Base-by-base conservation (phyloP, 2,113 vertebrate genomes). In the Pagrus major region DNA sequence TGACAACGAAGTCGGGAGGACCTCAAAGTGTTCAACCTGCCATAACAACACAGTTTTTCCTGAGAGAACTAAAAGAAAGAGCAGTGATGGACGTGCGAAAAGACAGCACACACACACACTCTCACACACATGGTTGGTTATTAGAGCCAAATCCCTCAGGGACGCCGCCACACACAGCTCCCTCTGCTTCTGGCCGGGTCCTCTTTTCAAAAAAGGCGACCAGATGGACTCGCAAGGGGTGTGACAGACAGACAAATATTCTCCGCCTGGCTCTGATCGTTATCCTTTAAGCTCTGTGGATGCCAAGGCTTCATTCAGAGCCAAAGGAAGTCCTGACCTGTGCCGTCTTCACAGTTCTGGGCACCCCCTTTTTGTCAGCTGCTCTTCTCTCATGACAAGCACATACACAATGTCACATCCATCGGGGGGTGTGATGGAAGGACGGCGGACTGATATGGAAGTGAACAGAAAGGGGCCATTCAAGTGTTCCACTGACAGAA, bases 11-110 rank as follows among this genome's bases (percentile, higher is more conserved):
- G 35, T 9, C 33, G n/a, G 42, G 46, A 73, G 69, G 80, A 81
- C 75, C 64, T 85, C 83, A 71, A 79, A 85, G 77, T 8, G 33
- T 81, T 52, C n/a, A 65, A 55, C 54, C 79, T 71, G 65, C 59
- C 66, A 59, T 29, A 35, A 76, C 52, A 72, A 68, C 35, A 71
- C 76, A 52, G 47, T 47, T 64, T 90, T 92, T 91, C 92, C 92
- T 92, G 92, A 93, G 92, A 92, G 55, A 86, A 86, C 73, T 63
- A 76, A 89, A 84, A 78, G 49, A 88, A 61, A 81, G 63, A 66
- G 69, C 37, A 47, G 54, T 58, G 44, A 79, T 72, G 59, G 73
- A 90, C 20, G 15, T 31, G 39, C 65, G 76, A 35, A 14, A 46
- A 0, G 18, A 46, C 41, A 70, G 60, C 29, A 46, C 29, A 41